Evolutionary conservation across 2,888 invertebrate species (phyloP).

Genomic region (Brenthis daphne): DNA sequence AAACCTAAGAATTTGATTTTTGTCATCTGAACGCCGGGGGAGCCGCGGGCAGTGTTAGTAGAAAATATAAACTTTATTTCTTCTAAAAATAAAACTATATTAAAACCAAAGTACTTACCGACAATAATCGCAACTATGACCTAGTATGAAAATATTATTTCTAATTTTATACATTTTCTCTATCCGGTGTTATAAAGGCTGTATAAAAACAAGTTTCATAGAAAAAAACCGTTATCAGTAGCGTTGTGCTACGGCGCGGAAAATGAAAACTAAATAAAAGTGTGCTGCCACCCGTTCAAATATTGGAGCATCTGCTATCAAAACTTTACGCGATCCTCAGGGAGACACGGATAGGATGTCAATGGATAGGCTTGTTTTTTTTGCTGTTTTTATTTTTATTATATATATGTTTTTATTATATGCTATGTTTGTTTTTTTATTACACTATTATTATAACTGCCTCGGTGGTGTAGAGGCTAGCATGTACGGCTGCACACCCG

Average conservation of each 20-base stretch:
- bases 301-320: conserved; percentile 52
- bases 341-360: conserved; percentile 24
- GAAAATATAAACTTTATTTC: too few species aligned
- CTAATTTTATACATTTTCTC: conserved; percentile 9
- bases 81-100: neutral
- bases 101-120: neutral
- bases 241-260: conserved; percentile 43
- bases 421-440: too few species aligned
- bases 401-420: neutral
- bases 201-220: conserved; percentile 32
- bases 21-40: too few species aligned
- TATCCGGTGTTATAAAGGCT: conserved; percentile 19
- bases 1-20: too few species aligned
- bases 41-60: too few species aligned
- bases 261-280: conserved; percentile 57
- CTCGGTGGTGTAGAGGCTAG: too few species aligned
- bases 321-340: conserved; percentile 48
- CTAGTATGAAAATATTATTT: neutral
- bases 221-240: conserved; percentile 40
- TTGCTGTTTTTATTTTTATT: neutral
- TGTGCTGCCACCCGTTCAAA: conserved; percentile 46
- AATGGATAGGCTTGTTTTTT: conserved; percentile 22
- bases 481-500: too few species aligned
- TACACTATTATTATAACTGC: too few species aligned
- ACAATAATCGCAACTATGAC: conserved; percentile 8